Evolutionary conservation across 2,888 invertebrate genomes (phyloP), one percentile per base, ranked within the genome.

Genomic region (Thera obeliscata): DNA sequence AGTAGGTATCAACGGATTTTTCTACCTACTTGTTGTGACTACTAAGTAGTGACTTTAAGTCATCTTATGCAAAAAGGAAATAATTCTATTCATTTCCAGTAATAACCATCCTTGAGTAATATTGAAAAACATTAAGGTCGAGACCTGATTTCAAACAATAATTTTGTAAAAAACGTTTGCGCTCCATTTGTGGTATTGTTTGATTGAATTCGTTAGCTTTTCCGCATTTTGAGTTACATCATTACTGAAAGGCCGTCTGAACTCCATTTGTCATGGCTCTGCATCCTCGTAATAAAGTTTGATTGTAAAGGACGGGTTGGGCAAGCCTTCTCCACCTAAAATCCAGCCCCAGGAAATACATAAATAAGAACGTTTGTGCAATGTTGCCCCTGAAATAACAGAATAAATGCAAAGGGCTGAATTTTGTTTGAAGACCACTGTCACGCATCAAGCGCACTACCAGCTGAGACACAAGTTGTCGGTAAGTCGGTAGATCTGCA

Each of bases 41-140:
- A 43, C 43, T 43, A 7, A 2, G 41, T 43, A 43, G 43, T 43
- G 9, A 2, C 7, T 7, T 22, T 58, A n/a, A 72, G 66, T 70
- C 61, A 35, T 67, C 56, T 35, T n/a, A 52, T 46, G 48, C 61
- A 61, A 67, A 64, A 58, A 67, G 8, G n/a, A 43, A 9, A 43
- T 1, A 43, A 43, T 43, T 52, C 12, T 56, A 12, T 38, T 50
- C 36, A 55, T 56, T 7, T 41, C 46, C 38, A 48, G 35, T 52
- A 11, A 59, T 56, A 46, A 33, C 55, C 55, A 59, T 63, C 59
- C 41, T 43, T 55, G 62, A 55, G n/a, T 5, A 49, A 43, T 61
- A 67, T 56, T 58, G 67, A 76, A 87, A 85, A 87, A 86, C 79
- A 3, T 12, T 81, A 81, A 87, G 87, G 87, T 67, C 83, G 74